These are phyloP conservation scores for Hypocryptadius cinnamomeus DNA, from an alignment of 2,113 vertebrate genomes.

Conservation along the genomic window DNA sequence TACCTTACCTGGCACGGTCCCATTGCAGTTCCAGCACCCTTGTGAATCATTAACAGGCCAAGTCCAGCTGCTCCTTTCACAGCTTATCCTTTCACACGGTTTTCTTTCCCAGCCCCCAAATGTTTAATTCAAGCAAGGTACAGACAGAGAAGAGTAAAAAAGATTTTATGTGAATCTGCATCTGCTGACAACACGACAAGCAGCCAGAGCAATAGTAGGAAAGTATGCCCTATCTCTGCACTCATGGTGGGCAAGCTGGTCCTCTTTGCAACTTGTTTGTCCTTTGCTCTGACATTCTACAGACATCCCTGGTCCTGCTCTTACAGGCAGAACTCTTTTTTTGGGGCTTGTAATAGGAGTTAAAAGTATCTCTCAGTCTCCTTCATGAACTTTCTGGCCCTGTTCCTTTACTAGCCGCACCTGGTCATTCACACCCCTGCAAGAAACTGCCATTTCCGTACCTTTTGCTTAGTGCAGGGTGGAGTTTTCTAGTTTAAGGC, in stretches of 20 bases:
- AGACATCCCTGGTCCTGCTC: not conserved
- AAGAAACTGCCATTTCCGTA: not conserved
- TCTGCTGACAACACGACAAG: not conserved
- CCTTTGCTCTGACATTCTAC: not conserved
- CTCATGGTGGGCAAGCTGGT: not conserved
- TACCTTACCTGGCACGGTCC: not conserved
- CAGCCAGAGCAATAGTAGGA: not conserved
- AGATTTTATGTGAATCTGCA: not conserved
- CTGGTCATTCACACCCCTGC: not conserved
- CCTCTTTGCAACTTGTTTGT: not conserved
- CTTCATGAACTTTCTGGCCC: not conserved
- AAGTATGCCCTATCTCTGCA: not conserved
- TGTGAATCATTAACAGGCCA: slow-evolving; percentile 11
- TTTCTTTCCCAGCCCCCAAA: not conserved
- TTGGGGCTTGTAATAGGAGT: not conserved
- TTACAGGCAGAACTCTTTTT: not conserved
- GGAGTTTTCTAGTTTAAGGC: not conserved
- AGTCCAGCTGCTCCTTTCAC: not conserved
- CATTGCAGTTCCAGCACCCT: not conserved
- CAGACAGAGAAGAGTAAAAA: not conserved
- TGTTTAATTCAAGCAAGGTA: not conserved
- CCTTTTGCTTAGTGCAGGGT: not conserved
- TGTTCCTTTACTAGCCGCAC: not conserved
- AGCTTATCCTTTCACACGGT: not conserved
- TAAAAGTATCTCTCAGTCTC: not conserved